Evolutionary conservation across 2,797 vertebrate genomes (phyloP), one percentile per base, ranked within the genome.

Genomic region (Acanthiza pusilla): DNA sequence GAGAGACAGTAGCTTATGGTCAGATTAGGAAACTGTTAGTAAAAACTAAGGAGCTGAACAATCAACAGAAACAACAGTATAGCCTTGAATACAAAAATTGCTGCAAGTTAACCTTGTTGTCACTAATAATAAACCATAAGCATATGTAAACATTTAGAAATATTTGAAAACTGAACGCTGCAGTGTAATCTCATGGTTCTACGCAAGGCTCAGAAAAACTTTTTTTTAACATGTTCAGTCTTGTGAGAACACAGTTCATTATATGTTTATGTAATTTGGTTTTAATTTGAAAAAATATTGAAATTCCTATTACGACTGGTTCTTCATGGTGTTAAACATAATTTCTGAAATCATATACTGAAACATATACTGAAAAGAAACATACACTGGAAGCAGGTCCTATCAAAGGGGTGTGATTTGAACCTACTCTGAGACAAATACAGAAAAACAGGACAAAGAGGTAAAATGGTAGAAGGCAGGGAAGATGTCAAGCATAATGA

Each of bases 1-100:
- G 91, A 83, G 54, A 93, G 68, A 88, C 71, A 62, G 81, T 43
- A 89, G 58, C 55, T 93, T 85, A 92, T 65, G 60, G 66, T 66
- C 82, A 94, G 42, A 91, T 89, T 72, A 86, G 45, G 34, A 75
- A 95, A 88, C 42, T 91, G 36, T 68, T 89, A 85, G 34, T 27
- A 90, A 92, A 92, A 90, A 62, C 5, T 40, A 86, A 42, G 36
- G 42, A 92, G 55, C 13, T 43, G 75, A 89, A 58, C 10, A 85
- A 47, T 54, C 61, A 94, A 74, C 45, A 82, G n/a, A 57, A 88
- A 83, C 68, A 79, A 4, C 34, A 63, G 32, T 9, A 45, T 4
- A 67, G 16, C 20, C 60, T 67, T 65, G 51, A 71, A 87, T 55
- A 66, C 12, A 73, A 90, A 77, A 91, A 23, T 19, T 76, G 12